These are phyloP conservation scores for silkworm (Bombyx mori) DNA, from an alignment of 1,140 invertebrate species.

Conservation along the genomic window DNA sequence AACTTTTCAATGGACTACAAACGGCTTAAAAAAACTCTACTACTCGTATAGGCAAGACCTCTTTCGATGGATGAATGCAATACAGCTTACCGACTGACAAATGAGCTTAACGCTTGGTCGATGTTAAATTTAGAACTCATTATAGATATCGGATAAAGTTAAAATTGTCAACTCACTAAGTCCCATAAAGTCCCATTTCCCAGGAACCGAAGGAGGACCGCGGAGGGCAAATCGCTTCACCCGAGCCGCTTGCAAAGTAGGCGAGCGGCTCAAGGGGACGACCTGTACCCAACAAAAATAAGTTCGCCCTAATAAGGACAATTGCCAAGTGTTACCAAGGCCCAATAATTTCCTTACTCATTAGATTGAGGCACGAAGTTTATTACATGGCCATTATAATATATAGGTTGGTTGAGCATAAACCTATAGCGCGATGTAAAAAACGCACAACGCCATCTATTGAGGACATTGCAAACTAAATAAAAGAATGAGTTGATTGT, in stretches of 20 bases:
- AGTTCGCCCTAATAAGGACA: slow-evolving; percentile 72
- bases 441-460: slow-evolving; percentile 12
- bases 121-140: no score
- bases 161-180: no score
- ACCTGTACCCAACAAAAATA: slow-evolving; percentile 83
- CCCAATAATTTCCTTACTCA: slow-evolving; percentile 91
- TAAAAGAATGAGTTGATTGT: no score
- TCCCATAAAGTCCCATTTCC: no score
- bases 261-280: slow-evolving; percentile 76
- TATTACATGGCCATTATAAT: no score
- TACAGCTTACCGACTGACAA: no score
- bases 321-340: slow-evolving; percentile 85
- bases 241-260: slow-evolving; percentile 77
- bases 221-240: slow-evolving; percentile 76
- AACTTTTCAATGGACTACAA: no score
- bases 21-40: no score
- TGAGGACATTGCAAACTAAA: background rate
- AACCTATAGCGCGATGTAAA: slow-evolving; percentile 12
- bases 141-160: no score
- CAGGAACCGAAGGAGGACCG: background rate
- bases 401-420: background rate
- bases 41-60: no score
- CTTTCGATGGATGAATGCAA: no score
- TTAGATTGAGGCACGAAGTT: slow-evolving; percentile 88
- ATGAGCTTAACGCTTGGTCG: no score